Conservation (phyloP, 2,113 vertebrate genomes). For the Ophiodon elongatus region DNA sequence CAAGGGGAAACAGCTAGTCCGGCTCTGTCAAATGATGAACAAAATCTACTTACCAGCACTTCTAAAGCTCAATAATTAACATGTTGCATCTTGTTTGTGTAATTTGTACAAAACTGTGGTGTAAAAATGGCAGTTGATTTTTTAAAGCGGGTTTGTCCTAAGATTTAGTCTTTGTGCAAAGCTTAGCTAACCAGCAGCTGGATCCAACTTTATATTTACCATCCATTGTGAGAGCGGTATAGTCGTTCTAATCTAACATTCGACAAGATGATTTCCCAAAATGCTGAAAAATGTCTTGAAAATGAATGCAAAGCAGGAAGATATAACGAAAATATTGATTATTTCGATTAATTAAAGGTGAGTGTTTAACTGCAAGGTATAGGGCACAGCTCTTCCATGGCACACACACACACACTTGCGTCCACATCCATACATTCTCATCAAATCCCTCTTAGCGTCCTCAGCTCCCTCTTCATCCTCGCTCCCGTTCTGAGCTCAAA, state of each 20-base stretch:
- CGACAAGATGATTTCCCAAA: background rate
- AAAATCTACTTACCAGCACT: background rate
- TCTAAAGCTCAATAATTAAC: background rate
- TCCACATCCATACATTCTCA: constrained; percentile 28
- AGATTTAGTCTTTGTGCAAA: background rate
- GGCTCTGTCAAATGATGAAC: background rate
- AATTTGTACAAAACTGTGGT: background rate
- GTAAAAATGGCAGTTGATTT: background rate
- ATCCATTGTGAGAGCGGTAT: background rate
- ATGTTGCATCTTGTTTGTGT: background rate
- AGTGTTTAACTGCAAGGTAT: constrained; percentile 13
- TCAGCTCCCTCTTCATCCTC: constrained; percentile 40
- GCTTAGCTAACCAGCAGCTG: background rate
- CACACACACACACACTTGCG: constrained; percentile 7
- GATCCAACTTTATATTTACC: background rate
- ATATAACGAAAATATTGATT: background rate
- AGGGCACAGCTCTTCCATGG: background rate
- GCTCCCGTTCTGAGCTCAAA: constrained; percentile 46
- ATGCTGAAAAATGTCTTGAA: background rate
- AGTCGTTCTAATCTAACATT: background rate
- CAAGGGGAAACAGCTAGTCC: background rate
- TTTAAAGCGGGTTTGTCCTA: background rate
- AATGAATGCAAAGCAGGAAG: background rate
- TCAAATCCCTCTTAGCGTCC: constrained; percentile 35
- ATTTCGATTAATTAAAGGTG: constrained; percentile 16